phyloP scores from a whole-genome alignment of 2,888 invertebrate species.

The Dimorphilus gyrociliatus region DNA sequence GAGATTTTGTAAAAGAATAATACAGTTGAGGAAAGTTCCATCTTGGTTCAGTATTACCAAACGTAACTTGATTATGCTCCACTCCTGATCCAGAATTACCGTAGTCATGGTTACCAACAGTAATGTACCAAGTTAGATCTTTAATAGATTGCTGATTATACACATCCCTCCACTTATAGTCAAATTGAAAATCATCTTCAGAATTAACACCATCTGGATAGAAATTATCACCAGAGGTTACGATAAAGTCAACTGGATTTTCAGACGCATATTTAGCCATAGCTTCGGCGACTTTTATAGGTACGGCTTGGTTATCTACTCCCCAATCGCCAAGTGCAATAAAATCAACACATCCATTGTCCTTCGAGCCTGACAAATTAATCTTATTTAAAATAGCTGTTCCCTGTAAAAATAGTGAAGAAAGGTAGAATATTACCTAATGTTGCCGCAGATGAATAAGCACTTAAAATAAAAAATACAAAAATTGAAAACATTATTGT shows the following conservation, averaged over 20 bases:
- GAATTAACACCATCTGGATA: constrained; percentile 6
- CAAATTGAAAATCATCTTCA: constrained; percentile 5
- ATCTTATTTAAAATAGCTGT: too few species aligned
- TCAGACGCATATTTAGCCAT: constrained; percentile 5
- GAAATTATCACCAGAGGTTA: constrained; percentile 8
- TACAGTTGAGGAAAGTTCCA: constrained; percentile 3
- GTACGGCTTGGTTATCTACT: constrained; percentile 1
- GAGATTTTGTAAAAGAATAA: too few species aligned
- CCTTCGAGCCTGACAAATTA: too few species aligned
- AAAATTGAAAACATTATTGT: too few species aligned
- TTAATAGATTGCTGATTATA: constrained; percentile 5
- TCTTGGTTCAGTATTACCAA: constrained; percentile 2
- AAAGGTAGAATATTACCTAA: too few species aligned
- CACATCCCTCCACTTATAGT: constrained; percentile 7
- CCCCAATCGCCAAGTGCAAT: constrained; percentile 6
- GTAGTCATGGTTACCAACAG: constrained; percentile 9
- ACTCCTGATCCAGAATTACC: constrained; percentile 2
- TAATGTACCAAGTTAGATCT: constrained; percentile 6
- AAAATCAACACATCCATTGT: constrained; percentile 2
- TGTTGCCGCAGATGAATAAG: too few species aligned
- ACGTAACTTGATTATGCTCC: constrained; percentile 6
- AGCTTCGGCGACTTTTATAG: constrained; percentile 3
- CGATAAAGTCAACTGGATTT: constrained; percentile 4
- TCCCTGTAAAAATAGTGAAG: too few species aligned
- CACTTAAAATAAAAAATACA: too few species aligned